A percentile compares a stretch with the other conserved stretches of the same genome.
Conservation (phyloP, 2,113 vertebrate genomes). For the Gracilinanus agilis region DNA sequence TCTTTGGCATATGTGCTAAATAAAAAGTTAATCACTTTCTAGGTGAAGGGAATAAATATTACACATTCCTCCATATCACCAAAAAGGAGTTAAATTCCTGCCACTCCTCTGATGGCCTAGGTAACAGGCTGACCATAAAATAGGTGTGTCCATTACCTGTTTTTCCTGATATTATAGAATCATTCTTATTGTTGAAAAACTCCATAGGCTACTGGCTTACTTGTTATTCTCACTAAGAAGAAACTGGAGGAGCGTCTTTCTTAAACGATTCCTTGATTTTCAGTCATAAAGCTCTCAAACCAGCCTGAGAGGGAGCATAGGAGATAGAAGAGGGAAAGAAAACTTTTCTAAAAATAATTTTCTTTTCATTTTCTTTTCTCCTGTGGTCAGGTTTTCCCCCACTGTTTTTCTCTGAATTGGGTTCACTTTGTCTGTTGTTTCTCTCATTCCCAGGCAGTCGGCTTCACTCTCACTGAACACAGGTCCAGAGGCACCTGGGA, state of each 20-base stretch:
- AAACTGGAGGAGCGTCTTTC: neutral
- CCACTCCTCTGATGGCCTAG: neutral
- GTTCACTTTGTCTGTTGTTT: neutral
- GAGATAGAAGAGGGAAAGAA: neutral
- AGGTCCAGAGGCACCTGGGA: neutral
- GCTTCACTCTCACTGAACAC: neutral
- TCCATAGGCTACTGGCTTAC: neutral
- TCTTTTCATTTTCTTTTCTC: rapidly evolving
- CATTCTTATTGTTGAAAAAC: rapidly evolving
- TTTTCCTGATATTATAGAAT: rapidly evolving
- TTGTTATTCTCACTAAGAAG: neutral
- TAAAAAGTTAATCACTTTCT: neutral
- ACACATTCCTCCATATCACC: neutral
- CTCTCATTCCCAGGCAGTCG: neutral
- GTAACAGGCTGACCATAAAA: neutral
- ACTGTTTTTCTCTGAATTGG: neutral
- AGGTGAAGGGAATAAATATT: neutral
- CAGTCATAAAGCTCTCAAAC: neutral
- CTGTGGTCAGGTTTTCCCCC: neutral
- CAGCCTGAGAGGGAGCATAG: neutral
- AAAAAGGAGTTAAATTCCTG: neutral
- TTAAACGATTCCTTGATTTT: conserved; percentile 23
- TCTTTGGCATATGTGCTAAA: neutral
- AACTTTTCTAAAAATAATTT: neutral
- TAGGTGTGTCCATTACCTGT: neutral